Percentiles rank a stretch among this genome's conserved stretches.
Conservation (phyloP, 1,140 invertebrate genomes). For the Drosophila willistoni region DNA sequence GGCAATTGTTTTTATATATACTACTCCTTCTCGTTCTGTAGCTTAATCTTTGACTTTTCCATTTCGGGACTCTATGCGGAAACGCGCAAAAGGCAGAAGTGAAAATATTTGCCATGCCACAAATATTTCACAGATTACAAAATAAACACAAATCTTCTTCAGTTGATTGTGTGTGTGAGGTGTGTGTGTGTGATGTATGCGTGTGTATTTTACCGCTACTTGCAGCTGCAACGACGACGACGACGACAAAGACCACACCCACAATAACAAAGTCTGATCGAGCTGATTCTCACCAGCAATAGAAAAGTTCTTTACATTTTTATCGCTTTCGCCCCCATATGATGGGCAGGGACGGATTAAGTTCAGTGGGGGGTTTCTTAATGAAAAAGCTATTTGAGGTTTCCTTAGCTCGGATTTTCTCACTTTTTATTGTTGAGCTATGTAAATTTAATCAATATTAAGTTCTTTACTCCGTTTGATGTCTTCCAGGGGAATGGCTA, state of each 20-base stretch:
- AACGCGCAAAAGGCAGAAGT: constrained; percentile 44
- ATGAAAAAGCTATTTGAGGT: no score
- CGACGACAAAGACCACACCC: constrained; percentile 38
- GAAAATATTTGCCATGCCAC: constrained; percentile 79
- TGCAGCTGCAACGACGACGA: constrained; percentile 46
- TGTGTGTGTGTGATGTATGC: constrained; percentile 44
- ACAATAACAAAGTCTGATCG: constrained; percentile 22
- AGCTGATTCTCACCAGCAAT: constrained; percentile 41
- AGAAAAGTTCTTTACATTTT: background rate
- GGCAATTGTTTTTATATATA: constrained; percentile 44
- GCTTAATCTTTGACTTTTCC: constrained; percentile 8
- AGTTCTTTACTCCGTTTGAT: background rate
- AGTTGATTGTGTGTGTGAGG: constrained; percentile 17
- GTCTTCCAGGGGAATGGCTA: constrained; percentile 42
- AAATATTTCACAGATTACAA: constrained; percentile 80
- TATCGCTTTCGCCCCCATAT: background rate
- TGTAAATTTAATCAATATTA: no score
- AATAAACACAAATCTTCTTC: constrained; percentile 77
- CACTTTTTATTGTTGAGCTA: no score
- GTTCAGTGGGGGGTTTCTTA: no score
- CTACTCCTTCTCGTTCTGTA: background rate
- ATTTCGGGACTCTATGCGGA: constrained; percentile 49
- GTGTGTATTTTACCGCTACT: constrained; percentile 62
- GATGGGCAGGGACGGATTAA: background rate
- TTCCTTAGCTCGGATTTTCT: no score